These are phyloP conservation scores for Pristionchus maxplancki DNA, from an alignment of 2,888 invertebrate species.

Conservation along the genomic window DNA sequence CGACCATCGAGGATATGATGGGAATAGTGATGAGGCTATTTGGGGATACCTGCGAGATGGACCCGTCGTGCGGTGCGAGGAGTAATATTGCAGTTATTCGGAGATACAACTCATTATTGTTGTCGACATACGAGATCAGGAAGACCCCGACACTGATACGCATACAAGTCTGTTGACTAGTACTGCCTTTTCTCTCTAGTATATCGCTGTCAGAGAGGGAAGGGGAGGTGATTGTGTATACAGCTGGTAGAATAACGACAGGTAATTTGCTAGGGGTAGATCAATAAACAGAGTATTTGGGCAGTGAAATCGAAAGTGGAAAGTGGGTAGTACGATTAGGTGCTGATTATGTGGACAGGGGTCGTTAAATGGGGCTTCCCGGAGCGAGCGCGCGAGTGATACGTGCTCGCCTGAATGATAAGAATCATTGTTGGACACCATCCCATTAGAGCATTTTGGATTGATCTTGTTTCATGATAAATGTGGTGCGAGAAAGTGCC, in stretches of 20 bases:
- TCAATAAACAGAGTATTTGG: constrained; percentile 31
- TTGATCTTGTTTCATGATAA: too few relatives aligned
- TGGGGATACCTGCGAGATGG: not conserved
- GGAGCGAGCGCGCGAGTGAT: not conserved
- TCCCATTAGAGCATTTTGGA: too few relatives aligned
- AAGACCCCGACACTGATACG: not conserved
- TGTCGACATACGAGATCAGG: not conserved
- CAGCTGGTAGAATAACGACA: constrained; percentile 19
- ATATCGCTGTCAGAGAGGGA: not conserved
- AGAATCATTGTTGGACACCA: not conserved
- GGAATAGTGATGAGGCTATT: not conserved
- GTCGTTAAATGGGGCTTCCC: constrained; percentile 33
- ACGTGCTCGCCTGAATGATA: too few relatives aligned
- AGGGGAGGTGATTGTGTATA: constrained; percentile 17
- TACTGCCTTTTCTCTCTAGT: not conserved
- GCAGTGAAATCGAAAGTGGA: constrained; percentile 29
- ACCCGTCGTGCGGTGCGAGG: too few relatives aligned
- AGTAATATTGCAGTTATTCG: not conserved
- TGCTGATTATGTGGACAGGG: constrained; percentile 3
- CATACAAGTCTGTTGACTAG: not conserved
- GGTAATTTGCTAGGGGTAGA: constrained; percentile 33
- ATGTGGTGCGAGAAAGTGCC: too few relatives aligned
- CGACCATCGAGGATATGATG: not conserved
- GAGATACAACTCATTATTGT: not conserved
- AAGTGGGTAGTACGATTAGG: constrained; percentile 21